These are phyloP conservation scores for Drosophila rubida DNA, from an alignment of 2,888 invertebrate species.

Conservation along the genomic window DNA sequence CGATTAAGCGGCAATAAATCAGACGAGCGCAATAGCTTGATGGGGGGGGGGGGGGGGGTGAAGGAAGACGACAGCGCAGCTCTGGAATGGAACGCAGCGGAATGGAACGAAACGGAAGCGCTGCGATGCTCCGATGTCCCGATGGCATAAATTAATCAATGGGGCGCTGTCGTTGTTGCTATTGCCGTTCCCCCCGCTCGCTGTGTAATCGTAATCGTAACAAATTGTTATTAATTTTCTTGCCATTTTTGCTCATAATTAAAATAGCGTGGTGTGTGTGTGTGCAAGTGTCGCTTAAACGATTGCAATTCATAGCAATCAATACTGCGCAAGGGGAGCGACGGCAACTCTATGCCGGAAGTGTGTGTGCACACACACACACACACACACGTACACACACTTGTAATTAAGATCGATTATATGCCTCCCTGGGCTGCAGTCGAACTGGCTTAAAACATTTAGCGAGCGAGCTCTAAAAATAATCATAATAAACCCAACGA, in stretches of 20 bases:
- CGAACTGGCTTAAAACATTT: conserved; percentile 50
- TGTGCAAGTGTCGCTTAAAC: conserved; percentile 52
- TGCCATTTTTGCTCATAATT: conserved; percentile 58
- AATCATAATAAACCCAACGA: conserved; percentile 33
- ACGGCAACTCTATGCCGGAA: conserved; percentile 27
- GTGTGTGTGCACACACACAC: conserved; percentile 15
- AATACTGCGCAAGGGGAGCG: conserved; percentile 33
- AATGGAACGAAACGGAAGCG: conserved; percentile 30
- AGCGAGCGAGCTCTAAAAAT: conserved; percentile 47
- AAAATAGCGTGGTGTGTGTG: conserved; percentile 21
- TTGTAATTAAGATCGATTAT: conserved; percentile 70
- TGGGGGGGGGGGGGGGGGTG: background rate
- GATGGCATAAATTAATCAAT: conserved; percentile 63
- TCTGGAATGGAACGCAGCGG: conserved; percentile 10
- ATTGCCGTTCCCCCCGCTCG: conserved; percentile 29
- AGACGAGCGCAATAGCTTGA: conserved; percentile 24
- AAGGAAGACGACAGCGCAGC: conserved; percentile 5
- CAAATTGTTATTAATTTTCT: conserved; percentile 72
- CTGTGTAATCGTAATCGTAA: conserved; percentile 60
- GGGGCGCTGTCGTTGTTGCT: background rate
- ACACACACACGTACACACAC: background rate
- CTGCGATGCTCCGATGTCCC: conserved; percentile 4
- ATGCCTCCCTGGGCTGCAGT: conserved; percentile 20
- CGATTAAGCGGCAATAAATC: conserved; percentile 55
- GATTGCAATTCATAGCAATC: conserved; percentile 71